Evolutionary conservation across 2,797 vertebrate species (phyloP), one percentile per base, ranked within the genome.

Genomic region (Pangasius larnaudii): DNA sequence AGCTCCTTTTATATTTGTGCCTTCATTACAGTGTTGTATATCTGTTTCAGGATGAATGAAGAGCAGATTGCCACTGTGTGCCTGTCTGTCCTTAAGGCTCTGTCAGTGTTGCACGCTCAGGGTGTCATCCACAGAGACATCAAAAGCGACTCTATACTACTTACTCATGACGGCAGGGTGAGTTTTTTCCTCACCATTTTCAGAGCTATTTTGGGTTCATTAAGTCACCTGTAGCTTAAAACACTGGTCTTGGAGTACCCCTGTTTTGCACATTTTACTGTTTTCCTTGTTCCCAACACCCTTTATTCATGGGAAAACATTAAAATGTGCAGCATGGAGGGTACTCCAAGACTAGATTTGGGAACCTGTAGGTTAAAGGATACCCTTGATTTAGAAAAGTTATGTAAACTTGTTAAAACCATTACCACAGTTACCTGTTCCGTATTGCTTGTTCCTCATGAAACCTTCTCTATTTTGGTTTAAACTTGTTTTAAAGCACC

Each of bases 111-210:
- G 6, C 98, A 99, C 5, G 95, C 96, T 0, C 98, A 99, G 93
- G 98, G 98, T 0, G 98, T 99, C 88, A 99, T 99, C 94, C 98
- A 99, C 93, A 94, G 98, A 14, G 98, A 99, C 95, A 99, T 99
- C 91, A 99, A 99, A 95, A 99, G 98, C 0, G 98, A 99, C 95
- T 99, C 98, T 89, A 99, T 99, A 92, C 96, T 99, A n/a, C 97
- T 99, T 87, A 98, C 98, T 0, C 97, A 98, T 0, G 98, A 99
- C 0, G 98, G 98, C 78, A 94, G 98, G 94, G 98, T 99, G 92
- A 46, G 84, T 39, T 5, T 42, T 46, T 46, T 9, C 9, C 1
- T 5, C 53, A 13, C 11, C 14, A 2, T 39, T 67, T 71, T 72
- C 13, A 61, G 14, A 33, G 0, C 13, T 59, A 27, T 46, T 7